A percentile compares a stretch with the other conserved stretches of the same genome.
phyloP scores from a whole-genome alignment of 2,888 invertebrate genomes.

The Taphrorychus bicolor region DNA sequence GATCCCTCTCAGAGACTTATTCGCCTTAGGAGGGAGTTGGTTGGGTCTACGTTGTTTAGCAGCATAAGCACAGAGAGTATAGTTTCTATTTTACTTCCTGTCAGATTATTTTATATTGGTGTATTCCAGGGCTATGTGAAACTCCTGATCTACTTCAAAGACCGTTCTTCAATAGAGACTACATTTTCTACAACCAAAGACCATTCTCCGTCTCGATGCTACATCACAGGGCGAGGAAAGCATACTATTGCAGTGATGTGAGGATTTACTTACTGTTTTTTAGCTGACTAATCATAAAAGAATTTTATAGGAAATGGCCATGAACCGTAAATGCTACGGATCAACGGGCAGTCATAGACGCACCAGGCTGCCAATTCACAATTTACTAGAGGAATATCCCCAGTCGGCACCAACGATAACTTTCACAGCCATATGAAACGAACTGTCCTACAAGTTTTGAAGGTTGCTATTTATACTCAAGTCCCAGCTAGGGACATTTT shows the following conservation, averaged over 20 bases:
- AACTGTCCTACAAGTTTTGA: slow-evolving; percentile 30
- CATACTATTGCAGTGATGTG: slow-evolving; percentile 49
- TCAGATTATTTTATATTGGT: neutral
- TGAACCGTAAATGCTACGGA: slow-evolving; percentile 21
- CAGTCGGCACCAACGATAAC: slow-evolving; percentile 69
- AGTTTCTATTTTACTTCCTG: neutral
- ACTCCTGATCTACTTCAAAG: slow-evolving; percentile 61
- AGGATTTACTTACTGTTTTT: slow-evolving; percentile 19
- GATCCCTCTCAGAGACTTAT: slow-evolving; percentile 60
- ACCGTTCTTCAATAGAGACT: slow-evolving; percentile 48
- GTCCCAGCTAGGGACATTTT: slow-evolving; percentile 1
- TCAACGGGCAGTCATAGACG: slow-evolving; percentile 36
- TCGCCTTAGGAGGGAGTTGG: slow-evolving; percentile 58
- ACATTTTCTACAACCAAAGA: neutral
- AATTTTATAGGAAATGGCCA: slow-evolving; percentile 45
- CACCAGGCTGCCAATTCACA: slow-evolving; percentile 42
- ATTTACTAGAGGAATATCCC: slow-evolving; percentile 54
- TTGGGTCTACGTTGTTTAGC: slow-evolving; percentile 58
- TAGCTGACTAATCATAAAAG: neutral
- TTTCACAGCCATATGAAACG: slow-evolving; percentile 57
- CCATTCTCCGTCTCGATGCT: slow-evolving; percentile 48
- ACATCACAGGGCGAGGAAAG: slow-evolving; percentile 57
- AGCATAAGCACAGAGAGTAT: slow-evolving; percentile 60
- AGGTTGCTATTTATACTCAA: neutral
- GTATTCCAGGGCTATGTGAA: slow-evolving; percentile 51